Conservation (phyloP, 2,113 vertebrate genomes). For the Tragulus kanchil region DNA sequence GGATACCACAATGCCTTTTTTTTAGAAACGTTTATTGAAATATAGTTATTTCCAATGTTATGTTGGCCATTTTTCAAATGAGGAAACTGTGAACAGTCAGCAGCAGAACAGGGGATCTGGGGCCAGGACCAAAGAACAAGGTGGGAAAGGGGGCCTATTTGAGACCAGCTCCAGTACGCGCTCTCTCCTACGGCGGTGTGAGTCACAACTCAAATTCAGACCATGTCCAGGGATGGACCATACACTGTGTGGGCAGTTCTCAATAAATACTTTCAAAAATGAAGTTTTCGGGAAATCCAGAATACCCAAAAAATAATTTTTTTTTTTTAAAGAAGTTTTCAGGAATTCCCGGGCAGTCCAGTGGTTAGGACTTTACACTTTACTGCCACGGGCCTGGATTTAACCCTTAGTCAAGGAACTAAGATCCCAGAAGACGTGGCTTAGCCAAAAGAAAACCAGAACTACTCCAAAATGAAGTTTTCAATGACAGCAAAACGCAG, state of each 20-base stretch:
- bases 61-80: neutral
- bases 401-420: neutral
- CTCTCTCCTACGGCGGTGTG: neutral
- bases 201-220: constrained; percentile 15
- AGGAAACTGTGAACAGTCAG: neutral
- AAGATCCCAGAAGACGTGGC: neutral
- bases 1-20: neutral
- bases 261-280: neutral
- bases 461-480: constrained; percentile 17
- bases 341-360: neutral
- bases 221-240: neutral
- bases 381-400: neutral
- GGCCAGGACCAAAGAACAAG: neutral
- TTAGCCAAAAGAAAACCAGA: neutral
- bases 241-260: neutral
- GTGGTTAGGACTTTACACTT: neutral
- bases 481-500: neutral
- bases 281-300: neutral
- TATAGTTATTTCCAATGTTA: neutral
- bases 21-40: neutral
- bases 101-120: neutral
- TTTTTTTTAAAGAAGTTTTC: neutral
- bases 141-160: neutral
- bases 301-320: too few species aligned
- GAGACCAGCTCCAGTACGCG: neutral